Conservation (phyloP, 2,113 vertebrate genomes). For the Callipepla squamata region DNA sequence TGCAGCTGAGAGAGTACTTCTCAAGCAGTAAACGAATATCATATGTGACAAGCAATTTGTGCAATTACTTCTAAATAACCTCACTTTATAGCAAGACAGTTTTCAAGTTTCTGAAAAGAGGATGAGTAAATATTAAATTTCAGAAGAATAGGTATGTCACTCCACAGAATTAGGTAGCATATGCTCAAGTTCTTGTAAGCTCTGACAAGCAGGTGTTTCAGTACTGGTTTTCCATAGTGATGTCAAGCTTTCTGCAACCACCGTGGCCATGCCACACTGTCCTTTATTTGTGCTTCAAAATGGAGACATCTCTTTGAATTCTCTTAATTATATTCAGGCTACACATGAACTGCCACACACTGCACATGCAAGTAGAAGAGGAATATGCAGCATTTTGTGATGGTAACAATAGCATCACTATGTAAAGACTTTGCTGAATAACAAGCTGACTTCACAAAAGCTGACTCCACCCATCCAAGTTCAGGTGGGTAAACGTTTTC, state of each 20-base stretch:
- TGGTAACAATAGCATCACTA: background rate
- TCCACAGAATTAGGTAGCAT: background rate
- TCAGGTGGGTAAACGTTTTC: background rate
- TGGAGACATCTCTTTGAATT: background rate
- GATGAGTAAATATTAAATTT: background rate
- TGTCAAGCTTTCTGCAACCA: background rate
- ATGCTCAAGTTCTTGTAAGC: background rate
- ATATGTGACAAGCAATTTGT: conserved; percentile 40
- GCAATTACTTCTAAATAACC: conserved; percentile 49
- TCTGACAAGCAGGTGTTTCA: background rate
- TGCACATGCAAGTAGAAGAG: background rate
- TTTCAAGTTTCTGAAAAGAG: background rate
- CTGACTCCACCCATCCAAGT: background rate
- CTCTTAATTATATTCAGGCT: background rate
- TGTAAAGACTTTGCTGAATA: background rate
- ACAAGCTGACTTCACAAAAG: background rate
- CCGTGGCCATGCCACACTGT: accelerated
- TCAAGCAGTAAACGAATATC: conserved; percentile 41
- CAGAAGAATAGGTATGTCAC: background rate
- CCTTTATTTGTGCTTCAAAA: background rate
- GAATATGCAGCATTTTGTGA: background rate
- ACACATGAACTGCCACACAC: background rate
- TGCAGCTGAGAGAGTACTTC: conserved; percentile 29
- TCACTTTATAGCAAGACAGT: conserved; percentile 9
- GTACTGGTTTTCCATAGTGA: background rate